Percentiles rank a stretch among this genome's conserved stretches.
Evolutionary conservation across 1,140 invertebrate genomes (phyloP).

Genomic region (Caenorhabditis remanei): DNA sequence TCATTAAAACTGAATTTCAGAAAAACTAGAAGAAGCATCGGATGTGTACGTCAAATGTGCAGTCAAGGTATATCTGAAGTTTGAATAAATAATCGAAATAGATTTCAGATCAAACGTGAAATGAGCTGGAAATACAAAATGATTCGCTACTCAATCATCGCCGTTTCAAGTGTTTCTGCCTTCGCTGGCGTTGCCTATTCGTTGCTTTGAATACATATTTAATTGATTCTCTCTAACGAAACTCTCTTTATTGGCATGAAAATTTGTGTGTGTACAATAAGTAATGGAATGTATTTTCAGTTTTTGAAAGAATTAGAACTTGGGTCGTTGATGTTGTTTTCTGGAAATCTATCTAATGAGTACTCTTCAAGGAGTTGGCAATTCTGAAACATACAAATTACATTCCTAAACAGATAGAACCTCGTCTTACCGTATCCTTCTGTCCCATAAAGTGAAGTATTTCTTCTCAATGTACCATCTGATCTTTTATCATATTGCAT

Average conservation of each 20-base stretch:
- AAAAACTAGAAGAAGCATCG: slow-evolving; percentile 33
- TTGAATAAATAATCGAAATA: background rate
- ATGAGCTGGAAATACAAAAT: slow-evolving; percentile 6
- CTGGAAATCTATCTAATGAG: background rate
- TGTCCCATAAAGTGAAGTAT: slow-evolving; percentile 41
- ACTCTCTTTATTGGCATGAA: slow-evolving; percentile 22
- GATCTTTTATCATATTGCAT: slow-evolving; percentile 41
- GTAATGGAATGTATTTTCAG: slow-evolving; percentile 28
- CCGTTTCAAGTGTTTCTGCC: background rate
- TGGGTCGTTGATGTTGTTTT: background rate
- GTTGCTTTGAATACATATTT: slow-evolving; percentile 28
- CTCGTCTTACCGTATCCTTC: background rate
- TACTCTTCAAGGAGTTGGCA: slow-evolving; percentile 11
- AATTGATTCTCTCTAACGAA: slow-evolving; percentile 15
- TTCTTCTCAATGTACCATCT: slow-evolving; percentile 28
- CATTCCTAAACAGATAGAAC: background rate
- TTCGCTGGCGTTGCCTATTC: slow-evolving; percentile 23
- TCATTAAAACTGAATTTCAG: background rate
- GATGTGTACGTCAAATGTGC: slow-evolving; percentile 45
- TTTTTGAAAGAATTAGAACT: background rate
- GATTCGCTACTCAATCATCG: slow-evolving; percentile 16
- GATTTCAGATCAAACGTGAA: slow-evolving; percentile 38
- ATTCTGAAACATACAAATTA: slow-evolving; percentile 1
- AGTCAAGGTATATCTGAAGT: background rate
- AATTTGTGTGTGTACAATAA: slow-evolving; percentile 45